Evolutionary conservation across 2,797 vertebrate genomes (phyloP), one percentile per base, ranked within the genome.

Genomic region (Phoxinus dragarum): DNA sequence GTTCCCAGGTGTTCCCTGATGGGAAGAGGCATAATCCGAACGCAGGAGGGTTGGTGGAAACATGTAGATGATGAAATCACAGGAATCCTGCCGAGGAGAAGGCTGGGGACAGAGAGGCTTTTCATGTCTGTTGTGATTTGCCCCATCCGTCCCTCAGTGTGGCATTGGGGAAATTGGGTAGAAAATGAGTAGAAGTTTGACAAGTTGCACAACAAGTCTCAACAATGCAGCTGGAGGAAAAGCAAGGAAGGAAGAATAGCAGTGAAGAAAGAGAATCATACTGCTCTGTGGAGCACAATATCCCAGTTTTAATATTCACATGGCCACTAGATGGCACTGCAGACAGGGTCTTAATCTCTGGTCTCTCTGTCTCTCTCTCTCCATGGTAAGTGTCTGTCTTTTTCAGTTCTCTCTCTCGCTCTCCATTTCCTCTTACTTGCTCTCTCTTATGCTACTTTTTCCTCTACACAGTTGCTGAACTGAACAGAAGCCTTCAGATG

Each of bases 291-390:
- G 52, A 16, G 27, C 54, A 42, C n/a, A 31, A 34, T 2, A 66
- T 56, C 34, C 34, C 6, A 56, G 23, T 61, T 2, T 87, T 78
- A 47, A 80, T 66, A 61, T 74, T 21, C 31, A 3, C 59, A 23
- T 19, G 23, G 64, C 86, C 90, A 90, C 89, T 88, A 90, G 90
- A 90, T 91, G 90, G 84, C 89, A 91, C 66, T 90, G 80, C 71
- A 89, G 88, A 67, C 74, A 88, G 88, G 59, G 67, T 17, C 47
- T 68, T 67, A 21, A 61, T 64, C 81, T 16, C 66, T 12, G 3
- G 3, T 73, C 44, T 23, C 34, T 42, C 16, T 21, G 52, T 84
- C 71, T 64, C 67, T 84, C 40, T 49, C 12, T 36, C n/a, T 31
- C 19, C n/a, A 44, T 31, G 31, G 44, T 49, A 44, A 40, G 71